Conservation (phyloP, 2,797 vertebrate genomes). For the Pygocentrus nattereri region DNA sequence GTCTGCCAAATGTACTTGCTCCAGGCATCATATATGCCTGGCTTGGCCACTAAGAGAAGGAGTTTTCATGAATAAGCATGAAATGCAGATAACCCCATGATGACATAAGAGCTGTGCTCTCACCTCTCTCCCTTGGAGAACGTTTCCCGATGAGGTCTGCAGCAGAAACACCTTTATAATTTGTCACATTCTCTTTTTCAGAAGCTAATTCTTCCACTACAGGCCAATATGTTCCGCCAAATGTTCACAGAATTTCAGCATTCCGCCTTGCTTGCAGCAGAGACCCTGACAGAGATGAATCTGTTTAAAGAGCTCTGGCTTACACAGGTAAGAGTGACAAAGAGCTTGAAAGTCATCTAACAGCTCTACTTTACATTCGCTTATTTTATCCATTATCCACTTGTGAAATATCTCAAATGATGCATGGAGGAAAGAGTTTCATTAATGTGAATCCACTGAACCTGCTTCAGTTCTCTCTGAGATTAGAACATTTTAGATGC, state of each 20-base stretch:
- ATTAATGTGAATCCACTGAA: neutral
- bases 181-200: neutral
- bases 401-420: neutral
- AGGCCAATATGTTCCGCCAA: neutral
- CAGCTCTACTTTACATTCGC: too few relatives aligned
- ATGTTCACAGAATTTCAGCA: neutral
- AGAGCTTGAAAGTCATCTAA: neutral
- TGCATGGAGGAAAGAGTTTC: neutral
- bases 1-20: neutral
- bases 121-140: neutral
- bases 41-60: neutral
- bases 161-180: neutral
- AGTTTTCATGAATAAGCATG: neutral
- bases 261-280: neutral
- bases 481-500: neutral
- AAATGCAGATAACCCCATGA: neutral
- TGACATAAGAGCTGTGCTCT: constrained; percentile 1
- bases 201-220: neutral
- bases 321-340: neutral
- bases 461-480: too few relatives aligned
- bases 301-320: neutral
- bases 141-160: neutral
- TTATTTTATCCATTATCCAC: neutral
- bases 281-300: neutral
- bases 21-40: neutral